Evolutionary conservation across 2,888 invertebrate species (phyloP).

Genomic region (Copidosoma aretas): DNA sequence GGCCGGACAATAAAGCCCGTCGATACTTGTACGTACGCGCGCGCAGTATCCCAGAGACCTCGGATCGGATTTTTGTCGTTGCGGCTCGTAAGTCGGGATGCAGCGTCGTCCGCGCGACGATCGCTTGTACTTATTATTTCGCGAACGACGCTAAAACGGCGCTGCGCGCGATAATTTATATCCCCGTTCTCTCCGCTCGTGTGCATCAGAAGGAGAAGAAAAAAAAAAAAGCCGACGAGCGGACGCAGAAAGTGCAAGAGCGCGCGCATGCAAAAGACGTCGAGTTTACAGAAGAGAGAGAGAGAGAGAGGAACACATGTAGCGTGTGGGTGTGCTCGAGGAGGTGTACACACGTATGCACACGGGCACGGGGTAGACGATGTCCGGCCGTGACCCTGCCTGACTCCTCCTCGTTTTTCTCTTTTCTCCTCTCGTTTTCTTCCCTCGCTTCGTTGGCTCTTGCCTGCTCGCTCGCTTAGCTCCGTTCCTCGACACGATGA

Average conservation of each 20-base stretch:
- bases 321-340: constrained; percentile 35
- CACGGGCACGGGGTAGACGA: constrained; percentile 54
- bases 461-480: constrained; percentile 16
- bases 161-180: not conserved
- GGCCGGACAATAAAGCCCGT: no score
- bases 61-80: no score
- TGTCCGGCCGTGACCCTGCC: constrained; percentile 62
- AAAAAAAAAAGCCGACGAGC: no score
- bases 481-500: no score
- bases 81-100: no score
- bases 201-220: no score
- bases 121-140: constrained; percentile 18
- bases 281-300: not conserved
- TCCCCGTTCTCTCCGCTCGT: no score
- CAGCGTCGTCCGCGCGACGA: not conserved
- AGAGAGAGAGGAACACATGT: constrained; percentile 19
- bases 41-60: no score
- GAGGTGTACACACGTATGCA: constrained; percentile 54
- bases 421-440: constrained; percentile 39
- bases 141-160: constrained; percentile 30
- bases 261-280: constrained; percentile 25
- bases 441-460: constrained; percentile 46
- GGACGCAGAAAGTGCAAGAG: no score
- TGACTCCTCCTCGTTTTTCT: constrained; percentile 31
- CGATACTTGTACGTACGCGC: no score